Conservation (phyloP, 2,888 invertebrate genomes). For the Didymodactylos carnosus region DNA sequence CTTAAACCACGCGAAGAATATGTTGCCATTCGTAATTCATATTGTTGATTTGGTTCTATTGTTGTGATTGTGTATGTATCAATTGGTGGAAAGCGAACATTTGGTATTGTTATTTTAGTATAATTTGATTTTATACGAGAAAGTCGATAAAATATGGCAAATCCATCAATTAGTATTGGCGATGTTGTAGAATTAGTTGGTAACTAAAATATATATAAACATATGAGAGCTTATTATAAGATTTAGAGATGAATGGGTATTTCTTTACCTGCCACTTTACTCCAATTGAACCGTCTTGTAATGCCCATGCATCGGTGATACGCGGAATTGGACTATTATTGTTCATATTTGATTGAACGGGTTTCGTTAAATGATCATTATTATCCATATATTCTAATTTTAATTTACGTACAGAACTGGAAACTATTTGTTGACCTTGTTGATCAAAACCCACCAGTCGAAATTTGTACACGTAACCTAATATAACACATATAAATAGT, state of each 20-base stretch:
- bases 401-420: background rate
- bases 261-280: slow-evolving; percentile 10
- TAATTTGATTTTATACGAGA: background rate
- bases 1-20: slow-evolving; percentile 3
- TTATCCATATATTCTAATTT: background rate
- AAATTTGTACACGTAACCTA: slow-evolving; percentile 1
- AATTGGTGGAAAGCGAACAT: background rate
- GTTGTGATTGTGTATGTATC: slow-evolving; percentile 5
- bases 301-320: slow-evolving; percentile 7
- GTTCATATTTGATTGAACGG: background rate
- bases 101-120: slow-evolving; percentile 3
- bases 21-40: slow-evolving; percentile 10
- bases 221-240: background rate
- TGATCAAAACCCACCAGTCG: background rate
- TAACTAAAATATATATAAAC: background rate
- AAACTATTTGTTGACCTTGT: background rate
- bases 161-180: slow-evolving; percentile 3
- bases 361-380: background rate
- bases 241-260: too few relatives aligned
- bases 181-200: background rate
- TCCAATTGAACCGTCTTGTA: background rate
- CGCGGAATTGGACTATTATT: background rate
- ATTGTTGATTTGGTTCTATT: background rate
- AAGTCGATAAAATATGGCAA: slow-evolving; percentile 9
- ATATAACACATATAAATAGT: too few relatives aligned